A percentile compares a stretch with the other conserved stretches of the same genome.
These are phyloP conservation scores for Eilema caniola DNA, from an alignment of 2,888 invertebrate species.

Conservation along the genomic window DNA sequence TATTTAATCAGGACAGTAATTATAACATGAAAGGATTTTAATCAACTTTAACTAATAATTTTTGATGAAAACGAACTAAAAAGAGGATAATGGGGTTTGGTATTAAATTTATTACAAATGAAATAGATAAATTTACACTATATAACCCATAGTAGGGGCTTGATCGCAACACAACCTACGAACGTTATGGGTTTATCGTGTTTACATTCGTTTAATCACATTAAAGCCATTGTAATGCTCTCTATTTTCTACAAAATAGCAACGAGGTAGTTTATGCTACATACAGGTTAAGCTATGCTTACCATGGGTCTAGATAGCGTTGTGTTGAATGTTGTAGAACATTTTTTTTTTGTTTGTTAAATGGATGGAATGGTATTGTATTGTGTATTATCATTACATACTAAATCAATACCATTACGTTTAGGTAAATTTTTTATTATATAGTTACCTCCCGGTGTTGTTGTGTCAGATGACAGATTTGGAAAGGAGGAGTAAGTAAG, in stretches of 20 bases:
- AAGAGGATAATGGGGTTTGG: no score
- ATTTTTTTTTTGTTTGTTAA: no score
- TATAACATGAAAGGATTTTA: background rate
- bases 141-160: constrained; percentile 15
- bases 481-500: no score
- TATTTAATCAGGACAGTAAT: no score
- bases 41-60: background rate
- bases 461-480: no score
- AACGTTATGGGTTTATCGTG: constrained; percentile 46
- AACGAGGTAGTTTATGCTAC: background rate
- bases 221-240: constrained; percentile 58
- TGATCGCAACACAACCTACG: constrained; percentile 26
- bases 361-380: background rate
- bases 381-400: background rate
- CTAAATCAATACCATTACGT: no score
- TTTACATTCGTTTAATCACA: constrained; percentile 53
- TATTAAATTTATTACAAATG: background rate
- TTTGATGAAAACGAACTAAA: no score
- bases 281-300: no score
- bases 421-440: no score
- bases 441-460: no score
- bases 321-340: no score
- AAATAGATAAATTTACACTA: constrained; percentile 12
- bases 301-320: no score
- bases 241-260: constrained; percentile 31